Base-by-base conservation (phyloP, 2,888 invertebrate genomes). In the Ditula angustiorana region DNA sequence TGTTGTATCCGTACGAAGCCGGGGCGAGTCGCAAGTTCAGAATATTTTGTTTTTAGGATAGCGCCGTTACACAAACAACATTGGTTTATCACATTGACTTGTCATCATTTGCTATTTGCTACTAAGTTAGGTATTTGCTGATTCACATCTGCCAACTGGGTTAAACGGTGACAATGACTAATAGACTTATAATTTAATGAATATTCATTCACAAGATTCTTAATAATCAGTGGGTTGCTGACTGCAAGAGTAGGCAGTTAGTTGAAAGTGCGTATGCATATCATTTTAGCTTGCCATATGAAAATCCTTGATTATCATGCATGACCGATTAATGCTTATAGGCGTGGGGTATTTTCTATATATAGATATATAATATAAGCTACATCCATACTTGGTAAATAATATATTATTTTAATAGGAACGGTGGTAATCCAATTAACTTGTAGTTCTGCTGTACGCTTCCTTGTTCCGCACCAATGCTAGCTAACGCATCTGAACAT, bases 101-200 rank as follows among this genome's bases (percentile, higher is more conserved):
- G 33, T 8, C 33, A 52, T 52, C 10, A 21, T 24, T 35, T 21
- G 5, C 10, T 16, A 46, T 5, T 23, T n/a, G 46, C 5, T n/a
- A 16, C 19, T 28, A 52, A 52, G 13, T 33, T 33, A 50, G 41
- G 33, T 30, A 33, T 19, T 33, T 23, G 52, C 19, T 63, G 57
- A 63, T 44, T 63, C 63, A 62, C 62, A 41, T 50, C 63, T 52
- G 44, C 33, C 37, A 58, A 63, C 50, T 63, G 21, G 63, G 57
- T 63, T 50, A 63, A 52, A 33, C 33, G 35, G 44, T 44, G 57
- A 52, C 44, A 49, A 41, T 60, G 50, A 60, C 50, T 60, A 50
- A 60, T 8, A 58, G 63, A 57, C 63, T 63, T 58, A 58, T 52
- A 11, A 24, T 55, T 24, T 16, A 28, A 49, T 62, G 37, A 41